Base-by-base conservation (phyloP, 2,797 vertebrate species). In the Enteromius unitaeniatus region DNA sequence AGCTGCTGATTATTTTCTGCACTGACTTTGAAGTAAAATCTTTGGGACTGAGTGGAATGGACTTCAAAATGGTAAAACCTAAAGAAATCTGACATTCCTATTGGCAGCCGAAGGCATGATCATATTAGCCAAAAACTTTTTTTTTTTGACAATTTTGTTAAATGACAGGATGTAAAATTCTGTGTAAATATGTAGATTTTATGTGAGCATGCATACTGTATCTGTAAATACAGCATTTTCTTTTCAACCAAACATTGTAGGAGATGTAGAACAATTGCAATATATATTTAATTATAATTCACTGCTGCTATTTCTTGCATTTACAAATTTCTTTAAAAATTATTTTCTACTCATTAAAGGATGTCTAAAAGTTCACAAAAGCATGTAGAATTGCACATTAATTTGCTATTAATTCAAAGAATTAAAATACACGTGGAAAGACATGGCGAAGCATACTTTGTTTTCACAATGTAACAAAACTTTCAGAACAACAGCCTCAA, bases 401-500 rank as follows among this genome's bases (percentile, higher is more conserved):
- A 42, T 64, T 21, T 45, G 2, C 42, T 19, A 10, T 4, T 1
- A 78, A 77, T 42, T 62, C 3, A 21, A 7, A 45, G 7, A 42
- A 76, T 75, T 17, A 5, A 60, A 1, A 42, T 1, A 76, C 21
- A 45, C 26, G 4, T 21, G 11, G 9, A 45, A 42, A 42, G 34
- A 21, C 17, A 60, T 4, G n/a, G 6, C 14, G 23, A 76, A 19
- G 1, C 0, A 3, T 10, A 19, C 23, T 9, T 26, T 64, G 58
- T 42, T 47, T 17, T 15, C 2, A 15, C 14, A 15, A 51, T 17
- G 13, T 23, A 67, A 10, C 45, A 67, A 67, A 67, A 51, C 78
- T 37, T 65, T 65, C 47, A 74, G 72, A 74, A n/a, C 42, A 78
- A 51, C 45, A 31, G 37, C 23, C 9, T 64, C 55, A 45, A 47